Percentiles rank a stretch among this genome's conserved stretches.
phyloP scores from a whole-genome alignment of 2,888 invertebrate species.

The Odiellus spinosus region DNA sequence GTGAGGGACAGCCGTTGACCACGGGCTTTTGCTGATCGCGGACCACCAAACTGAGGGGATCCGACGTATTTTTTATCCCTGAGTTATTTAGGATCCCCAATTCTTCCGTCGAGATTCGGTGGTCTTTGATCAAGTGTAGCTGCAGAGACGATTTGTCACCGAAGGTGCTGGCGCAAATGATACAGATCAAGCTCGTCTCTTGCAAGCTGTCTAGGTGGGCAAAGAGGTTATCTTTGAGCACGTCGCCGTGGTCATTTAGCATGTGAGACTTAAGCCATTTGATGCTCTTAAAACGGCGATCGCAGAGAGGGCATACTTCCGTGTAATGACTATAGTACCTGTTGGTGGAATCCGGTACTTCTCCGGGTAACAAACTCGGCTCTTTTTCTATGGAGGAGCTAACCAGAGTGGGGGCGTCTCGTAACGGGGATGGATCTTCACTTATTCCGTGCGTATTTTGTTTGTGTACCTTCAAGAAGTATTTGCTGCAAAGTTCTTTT shows the following conservation, averaged over 20 bases:
- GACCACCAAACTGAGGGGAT: conserved; percentile 8
- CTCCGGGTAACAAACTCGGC: not conserved
- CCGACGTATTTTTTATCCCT: not conserved
- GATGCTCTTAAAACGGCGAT: conserved; percentile 66
- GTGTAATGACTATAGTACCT: conserved; percentile 21
- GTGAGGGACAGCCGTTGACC: conserved; percentile 10
- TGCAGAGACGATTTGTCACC: conserved; percentile 31
- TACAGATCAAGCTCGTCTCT: conserved; percentile 19
- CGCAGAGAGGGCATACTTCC: conserved; percentile 69
- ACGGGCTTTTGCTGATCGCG: conserved; percentile 10
- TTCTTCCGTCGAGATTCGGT: conserved; percentile 22
- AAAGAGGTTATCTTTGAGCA: conserved; percentile 42
- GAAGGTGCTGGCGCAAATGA: conserved; percentile 31
- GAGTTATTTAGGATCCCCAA: conserved; percentile 11
- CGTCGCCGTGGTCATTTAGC: conserved; percentile 64
- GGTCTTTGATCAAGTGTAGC: conserved; percentile 34
- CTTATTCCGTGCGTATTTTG: conserved; percentile 94
- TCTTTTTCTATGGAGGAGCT: not conserved
- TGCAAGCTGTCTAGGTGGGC: not conserved
- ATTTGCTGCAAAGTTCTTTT: conserved; percentile 94
- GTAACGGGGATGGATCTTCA: conserved; percentile 40
- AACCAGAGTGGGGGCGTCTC: conserved; percentile 7
- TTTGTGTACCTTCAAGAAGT: conserved; percentile 91
- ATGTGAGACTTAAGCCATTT: conserved; percentile 77
- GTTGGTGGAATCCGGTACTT: conserved; percentile 8